Evolutionary conservation across 2,113 vertebrate species (phyloP), one percentile per base, ranked within the genome.

Genomic region (Suricata suricatta): DNA sequence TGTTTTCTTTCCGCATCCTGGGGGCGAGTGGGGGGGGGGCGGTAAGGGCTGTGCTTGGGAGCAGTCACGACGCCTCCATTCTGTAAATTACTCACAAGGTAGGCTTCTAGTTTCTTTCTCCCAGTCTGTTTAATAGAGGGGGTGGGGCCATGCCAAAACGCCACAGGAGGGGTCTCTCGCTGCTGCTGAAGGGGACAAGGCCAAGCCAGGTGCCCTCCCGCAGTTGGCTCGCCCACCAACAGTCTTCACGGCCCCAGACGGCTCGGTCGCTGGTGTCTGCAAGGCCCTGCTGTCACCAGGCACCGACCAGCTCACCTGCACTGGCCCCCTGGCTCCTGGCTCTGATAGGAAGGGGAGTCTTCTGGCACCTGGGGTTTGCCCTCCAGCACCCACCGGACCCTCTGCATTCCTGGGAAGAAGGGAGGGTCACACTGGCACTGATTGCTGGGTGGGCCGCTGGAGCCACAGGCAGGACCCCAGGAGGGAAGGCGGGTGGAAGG

Each of bases 361-460:
- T 98, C 93, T 97, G 98, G 97, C 96, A 98, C 97, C 98, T 66
- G 97, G 81, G 98, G 98, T 23, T 96, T 96, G 96, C 98, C 98
- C 93, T 99, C 98, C 76, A 99, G 98, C 76, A 99, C 99, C 92
- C 98, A 98, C 74, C 96, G 98, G 84, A 99, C 97, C 91, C 99
- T 99, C 94, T 99, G 99, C 98, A 99, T 98, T 82, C 99, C 99
- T 99, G 98, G 80, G 93, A 95, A 77, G 23, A 4, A 95, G 95
- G 0, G 3, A 94, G 35, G 6, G 11, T 14, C 13, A 5, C 1
- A 5, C 88, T 33, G 64, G 92, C 47, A 15, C 0, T 0, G 63
- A 25, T 14, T 50, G 64, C 25, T 9, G 29, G 23, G 5, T 0
- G 1, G 41, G 63, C 10, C 50, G 29, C 57, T 16, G 7, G 35